Percentiles rank a stretch among this genome's conserved stretches.
Conservation (phyloP, 2,797 vertebrate genomes). For the Staurois parvus region DNA sequence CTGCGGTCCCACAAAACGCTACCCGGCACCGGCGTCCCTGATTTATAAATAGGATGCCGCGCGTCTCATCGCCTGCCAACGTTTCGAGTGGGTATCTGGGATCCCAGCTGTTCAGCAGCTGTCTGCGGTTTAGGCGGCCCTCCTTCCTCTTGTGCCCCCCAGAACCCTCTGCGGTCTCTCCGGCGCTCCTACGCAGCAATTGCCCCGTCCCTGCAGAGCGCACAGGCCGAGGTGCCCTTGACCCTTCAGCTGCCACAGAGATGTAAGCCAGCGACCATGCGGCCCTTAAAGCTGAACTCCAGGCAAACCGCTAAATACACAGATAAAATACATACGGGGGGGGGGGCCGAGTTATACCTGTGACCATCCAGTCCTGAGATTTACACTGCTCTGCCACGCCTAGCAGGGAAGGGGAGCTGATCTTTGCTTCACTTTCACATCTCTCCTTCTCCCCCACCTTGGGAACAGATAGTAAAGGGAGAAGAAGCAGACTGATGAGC, state of each 20-base stretch:
- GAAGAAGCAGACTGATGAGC: no score
- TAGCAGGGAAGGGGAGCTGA: no score
- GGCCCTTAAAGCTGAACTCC: background rate
- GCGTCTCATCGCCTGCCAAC: conserved; percentile 53
- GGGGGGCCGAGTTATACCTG: no score
- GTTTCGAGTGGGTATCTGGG: conserved; percentile 56
- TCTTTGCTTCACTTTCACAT: no score
- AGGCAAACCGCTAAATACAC: no score
- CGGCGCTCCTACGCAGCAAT: background rate
- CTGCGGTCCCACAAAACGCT: conserved; percentile 29
- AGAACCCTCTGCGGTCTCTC: conserved; percentile 19
- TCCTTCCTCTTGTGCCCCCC: background rate
- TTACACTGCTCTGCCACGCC: no score
- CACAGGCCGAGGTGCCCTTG: background rate
- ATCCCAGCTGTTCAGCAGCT: conserved; percentile 59
- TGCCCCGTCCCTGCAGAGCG: background rate
- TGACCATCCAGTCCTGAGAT: no score
- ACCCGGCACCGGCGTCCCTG: conserved; percentile 17
- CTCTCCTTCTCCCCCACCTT: no score
- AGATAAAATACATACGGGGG: no score
- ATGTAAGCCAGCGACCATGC: no score
- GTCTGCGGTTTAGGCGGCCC: conserved; percentile 13
- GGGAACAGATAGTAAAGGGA: no score
- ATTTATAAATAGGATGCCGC: conserved; percentile 52
- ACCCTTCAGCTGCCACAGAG: background rate